Evolutionary conservation across 2,888 invertebrate species (phyloP), one percentile per base, ranked within the genome.

Genomic region (Oligia latruncula): DNA sequence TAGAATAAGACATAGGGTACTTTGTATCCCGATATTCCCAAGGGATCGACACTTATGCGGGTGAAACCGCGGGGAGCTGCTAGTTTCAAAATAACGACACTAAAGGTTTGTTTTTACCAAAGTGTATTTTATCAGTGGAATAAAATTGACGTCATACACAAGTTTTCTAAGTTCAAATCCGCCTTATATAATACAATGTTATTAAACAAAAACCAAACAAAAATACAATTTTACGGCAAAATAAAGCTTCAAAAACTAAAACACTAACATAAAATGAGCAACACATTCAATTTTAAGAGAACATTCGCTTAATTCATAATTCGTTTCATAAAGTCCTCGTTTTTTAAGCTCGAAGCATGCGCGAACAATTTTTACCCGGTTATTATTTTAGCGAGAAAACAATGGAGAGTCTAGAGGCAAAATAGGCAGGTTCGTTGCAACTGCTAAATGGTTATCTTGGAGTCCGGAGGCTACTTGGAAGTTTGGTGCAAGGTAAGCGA

Each of bases 401-500:
- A 95, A 96, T 95, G 92, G 94, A 83, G 90, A 88, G 90, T 91
- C 92, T 92, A 90, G 92, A 90, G 89, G 93, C 88, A 93, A 95
- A 95, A 95, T 95, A 92, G 95, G 93, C 94, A 92, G 95, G 95
- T 95, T 92, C 91, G 93, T 90, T 94, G 95, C 95, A 95, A 95
- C 95, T 95, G 94, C 93, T 95, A 95, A 96, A 96, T 95, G 94
- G 94, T 95, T 95, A 96, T 96, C 96, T 95, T 93, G 92, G 91
- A 91, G 93, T 94, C 92, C 91, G 79, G 92, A 91, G 95, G 94
- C 93, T 93, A 93, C 92, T 93, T 85, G 81, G 80, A 78, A 35
- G 65, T 60, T 77, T 90, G 93, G 93, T 82, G 0, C 80, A 93
- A 94, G 90, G 67, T 8, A 82, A 2, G 58, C 81, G 79, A 68